Evolutionary conservation across 2,888 invertebrate species (phyloP).

Genomic region (Drosophila neonasuta): DNA sequence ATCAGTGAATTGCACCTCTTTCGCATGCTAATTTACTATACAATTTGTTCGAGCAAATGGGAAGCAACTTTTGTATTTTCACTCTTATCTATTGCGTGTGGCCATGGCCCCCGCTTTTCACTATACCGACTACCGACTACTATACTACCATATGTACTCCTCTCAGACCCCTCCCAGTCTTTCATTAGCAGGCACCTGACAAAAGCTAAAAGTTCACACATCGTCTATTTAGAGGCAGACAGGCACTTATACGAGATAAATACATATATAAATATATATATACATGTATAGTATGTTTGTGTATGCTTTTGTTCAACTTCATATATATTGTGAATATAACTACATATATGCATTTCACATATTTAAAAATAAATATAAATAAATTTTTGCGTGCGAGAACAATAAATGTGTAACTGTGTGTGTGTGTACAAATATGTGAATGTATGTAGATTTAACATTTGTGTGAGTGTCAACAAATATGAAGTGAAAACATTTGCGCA

Average conservation of each 20-base stretch:
- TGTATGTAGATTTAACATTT: constrained; percentile 12
- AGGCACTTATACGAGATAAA: constrained; percentile 61
- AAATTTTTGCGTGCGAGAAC: constrained; percentile 65
- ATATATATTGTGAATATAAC: constrained; percentile 23
- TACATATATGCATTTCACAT: constrained; percentile 52
- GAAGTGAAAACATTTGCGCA: constrained; percentile 46
- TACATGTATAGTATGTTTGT: constrained; percentile 2
- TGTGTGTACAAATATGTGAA: not conserved
- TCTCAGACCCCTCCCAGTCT: constrained; percentile 17
- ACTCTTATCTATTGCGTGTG: constrained; percentile 63
- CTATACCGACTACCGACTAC: not conserved
- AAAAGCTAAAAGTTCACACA: constrained; percentile 74
- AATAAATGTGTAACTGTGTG: constrained; percentile 60
- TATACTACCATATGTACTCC: constrained; percentile 10
- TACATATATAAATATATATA: not conserved
- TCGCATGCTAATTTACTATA: constrained; percentile 61
- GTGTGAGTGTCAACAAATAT: constrained; percentile 45
- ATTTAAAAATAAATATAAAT: constrained; percentile 74
- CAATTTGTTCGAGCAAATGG: constrained; percentile 36
- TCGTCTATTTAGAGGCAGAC: constrained; percentile 59
- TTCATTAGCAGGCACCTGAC: constrained; percentile 73
- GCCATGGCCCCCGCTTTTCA: constrained; percentile 30
- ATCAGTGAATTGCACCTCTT: constrained; percentile 57
- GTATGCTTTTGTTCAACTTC: constrained; percentile 57
- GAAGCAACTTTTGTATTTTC: constrained; percentile 54